Evolutionary conservation across 1,140 invertebrate species (phyloP).

Genomic region (Bombus huntii): DNA sequence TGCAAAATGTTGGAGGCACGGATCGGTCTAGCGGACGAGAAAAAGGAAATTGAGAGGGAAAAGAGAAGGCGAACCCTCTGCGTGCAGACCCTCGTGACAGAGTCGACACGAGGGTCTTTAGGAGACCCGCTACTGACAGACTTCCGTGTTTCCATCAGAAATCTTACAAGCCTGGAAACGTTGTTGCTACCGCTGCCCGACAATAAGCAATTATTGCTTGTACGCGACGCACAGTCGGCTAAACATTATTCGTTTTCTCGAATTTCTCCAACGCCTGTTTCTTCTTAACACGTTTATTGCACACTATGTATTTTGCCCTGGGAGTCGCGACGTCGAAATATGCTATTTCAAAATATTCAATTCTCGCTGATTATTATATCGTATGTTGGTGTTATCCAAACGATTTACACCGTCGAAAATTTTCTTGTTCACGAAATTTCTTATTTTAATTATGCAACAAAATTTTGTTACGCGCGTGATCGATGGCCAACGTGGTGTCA

Average conservation of each 20-base stretch:
- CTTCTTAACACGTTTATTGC: too few species aligned
- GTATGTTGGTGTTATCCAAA: too few species aligned
- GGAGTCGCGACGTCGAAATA: too few species aligned
- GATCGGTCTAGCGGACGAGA: slow-evolving; percentile 35
- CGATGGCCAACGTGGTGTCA: too few species aligned
- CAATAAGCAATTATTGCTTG: slow-evolving; percentile 60
- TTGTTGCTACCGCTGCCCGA: slow-evolving; percentile 36
- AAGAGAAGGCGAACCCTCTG: background rate
- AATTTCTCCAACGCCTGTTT: background rate
- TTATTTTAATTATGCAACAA: too few species aligned
- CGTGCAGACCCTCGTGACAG: slow-evolving; percentile 47
- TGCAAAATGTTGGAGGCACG: slow-evolving; percentile 44
- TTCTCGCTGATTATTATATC: too few species aligned
- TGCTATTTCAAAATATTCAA: too few species aligned
- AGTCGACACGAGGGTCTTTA: slow-evolving; percentile 5
- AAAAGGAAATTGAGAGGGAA: slow-evolving; percentile 35
- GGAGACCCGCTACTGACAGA: background rate
- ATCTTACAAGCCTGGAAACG: slow-evolving; percentile 60
- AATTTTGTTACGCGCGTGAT: too few species aligned
- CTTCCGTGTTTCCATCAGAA: slow-evolving; percentile 58
- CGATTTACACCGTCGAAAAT: too few species aligned
- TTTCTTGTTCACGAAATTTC: too few species aligned
- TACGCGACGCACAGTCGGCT: slow-evolving; percentile 27
- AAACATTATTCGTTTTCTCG: slow-evolving; percentile 49
- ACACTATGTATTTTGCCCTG: too few species aligned